Evolutionary conservation across 2,888 invertebrate species (phyloP), one percentile per base, ranked within the genome.

Genomic region (Dexiosoma caninum): DNA sequence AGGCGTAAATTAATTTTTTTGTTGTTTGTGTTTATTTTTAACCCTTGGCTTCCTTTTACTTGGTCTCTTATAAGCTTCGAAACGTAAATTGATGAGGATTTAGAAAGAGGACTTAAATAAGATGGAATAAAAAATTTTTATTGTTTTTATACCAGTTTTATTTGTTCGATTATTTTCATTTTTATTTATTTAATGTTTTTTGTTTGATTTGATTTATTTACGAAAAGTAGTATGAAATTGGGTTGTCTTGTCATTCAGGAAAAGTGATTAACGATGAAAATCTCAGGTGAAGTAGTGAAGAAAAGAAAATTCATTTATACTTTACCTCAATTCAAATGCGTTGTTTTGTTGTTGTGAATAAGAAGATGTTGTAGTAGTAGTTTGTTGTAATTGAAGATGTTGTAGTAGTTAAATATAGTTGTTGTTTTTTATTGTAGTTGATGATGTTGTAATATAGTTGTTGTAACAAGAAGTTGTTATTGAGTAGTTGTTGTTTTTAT

Each of bases 281-380:
- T 42, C 32, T 66, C 44, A 37, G 19, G 49, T 69, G 37, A 74
- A 44, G 21, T 14, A 30, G 30, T n/a, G 32, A 40, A 71, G 16
- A 81, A 72, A 49, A 67, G 44, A 46, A 32, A 14, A 59, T 21
- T 75, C 14, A 60, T 57, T 49, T 85, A 88, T 88, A 89, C 88
- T 88, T 88, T 88, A 88, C 88, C 88, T 88, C 88, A 89, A 87
- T 88, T 86, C 85, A 85, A 89, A 87, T 88, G 87, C 88, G 87
- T 86, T 83, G 83, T 80, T 78, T 46, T 16, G 60, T 83, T 78
- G 79, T 81, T 79, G 78, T 76, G n/a, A 49, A 86, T 27, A 27
- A 3, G 86, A 85, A 76, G 69, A 82, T 78, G 77, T 84, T 78
- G 81, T 83, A 77, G 74, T 76, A 66, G 77, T 78, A 71, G 79